Conservation (phyloP, 2,113 vertebrate genomes). For the Bubo blakistoni region DNA sequence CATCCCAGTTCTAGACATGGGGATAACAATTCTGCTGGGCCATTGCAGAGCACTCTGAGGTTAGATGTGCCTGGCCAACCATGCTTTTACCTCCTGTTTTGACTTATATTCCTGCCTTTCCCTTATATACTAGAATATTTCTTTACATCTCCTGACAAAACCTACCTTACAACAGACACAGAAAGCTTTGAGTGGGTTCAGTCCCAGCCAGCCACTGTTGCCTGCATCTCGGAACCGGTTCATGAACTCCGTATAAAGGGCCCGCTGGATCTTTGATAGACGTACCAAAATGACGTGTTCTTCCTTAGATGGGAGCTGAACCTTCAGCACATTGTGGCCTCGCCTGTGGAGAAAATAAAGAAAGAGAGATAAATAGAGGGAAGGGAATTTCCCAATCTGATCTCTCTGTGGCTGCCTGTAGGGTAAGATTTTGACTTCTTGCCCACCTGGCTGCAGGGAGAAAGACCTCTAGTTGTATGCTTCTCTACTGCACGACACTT, state of each 20-base stretch:
- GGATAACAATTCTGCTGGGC: not conserved
- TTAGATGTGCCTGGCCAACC: not conserved
- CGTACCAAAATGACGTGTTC: constrained; percentile 96
- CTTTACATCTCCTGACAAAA: not conserved
- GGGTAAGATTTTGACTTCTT: not conserved
- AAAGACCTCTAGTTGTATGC: not conserved
- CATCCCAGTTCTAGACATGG: not conserved
- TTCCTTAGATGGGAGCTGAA: constrained; percentile 91
- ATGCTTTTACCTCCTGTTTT: not conserved
- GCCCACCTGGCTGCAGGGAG: not conserved
- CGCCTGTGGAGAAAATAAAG: constrained; percentile 73
- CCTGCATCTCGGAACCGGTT: constrained; percentile 95
- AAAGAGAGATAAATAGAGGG: not conserved
- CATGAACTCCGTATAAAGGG: constrained; percentile 96
- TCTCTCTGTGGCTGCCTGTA: not conserved
- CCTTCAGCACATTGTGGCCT: constrained; percentile 91
- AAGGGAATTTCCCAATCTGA: not conserved
- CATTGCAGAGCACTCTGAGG: not conserved
- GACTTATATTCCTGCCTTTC: not conserved
- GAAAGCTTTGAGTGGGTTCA: constrained; percentile 98
- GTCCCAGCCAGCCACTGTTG: constrained; percentile 94
- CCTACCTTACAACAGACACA: constrained; percentile 98
- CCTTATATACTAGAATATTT: not conserved
- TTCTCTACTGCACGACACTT: not conserved
- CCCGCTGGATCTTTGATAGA: constrained; percentile 90